Conservation (phyloP, 2,113 vertebrate species). For the Ceuthmochares aereus region DNA sequence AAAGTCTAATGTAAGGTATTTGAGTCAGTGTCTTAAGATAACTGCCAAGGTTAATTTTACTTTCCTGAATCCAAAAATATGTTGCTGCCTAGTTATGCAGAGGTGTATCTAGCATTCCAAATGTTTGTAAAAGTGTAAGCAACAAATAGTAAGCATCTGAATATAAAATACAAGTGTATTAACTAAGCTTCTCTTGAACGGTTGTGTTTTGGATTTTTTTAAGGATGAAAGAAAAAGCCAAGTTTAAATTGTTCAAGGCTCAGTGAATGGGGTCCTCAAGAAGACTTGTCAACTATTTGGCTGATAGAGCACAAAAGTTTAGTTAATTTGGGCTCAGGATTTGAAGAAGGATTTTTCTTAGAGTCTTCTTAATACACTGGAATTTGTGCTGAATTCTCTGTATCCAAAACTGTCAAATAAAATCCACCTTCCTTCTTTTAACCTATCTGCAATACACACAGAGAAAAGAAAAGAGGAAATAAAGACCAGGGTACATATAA, state of each 20-base stretch:
- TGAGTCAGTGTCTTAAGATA: constrained; percentile 12
- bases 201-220: background rate
- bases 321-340: background rate
- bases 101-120: background rate
- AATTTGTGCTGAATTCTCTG: constrained; percentile 12
- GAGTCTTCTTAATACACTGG: constrained; percentile 1
- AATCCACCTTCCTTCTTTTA: background rate
- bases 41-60: constrained; percentile 31
- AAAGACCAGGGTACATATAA: constrained; percentile 27
- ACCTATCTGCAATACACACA: background rate
- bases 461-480: background rate
- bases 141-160: constrained; percentile 1
- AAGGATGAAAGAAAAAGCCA: background rate
- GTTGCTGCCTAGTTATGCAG: background rate
- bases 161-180: background rate
- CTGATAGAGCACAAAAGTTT: background rate
- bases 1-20: constrained; percentile 16
- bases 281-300: background rate
- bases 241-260: background rate
- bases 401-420: constrained; percentile 10
- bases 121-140: background rate
- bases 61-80: constrained; percentile 20
- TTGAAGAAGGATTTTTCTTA: constrained; percentile 3
- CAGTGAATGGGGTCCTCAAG: background rate
- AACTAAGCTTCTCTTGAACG: background rate